Evolutionary conservation across 1,140 invertebrate genomes (phyloP).

Genomic region (Tigriopus japonicus): DNA sequence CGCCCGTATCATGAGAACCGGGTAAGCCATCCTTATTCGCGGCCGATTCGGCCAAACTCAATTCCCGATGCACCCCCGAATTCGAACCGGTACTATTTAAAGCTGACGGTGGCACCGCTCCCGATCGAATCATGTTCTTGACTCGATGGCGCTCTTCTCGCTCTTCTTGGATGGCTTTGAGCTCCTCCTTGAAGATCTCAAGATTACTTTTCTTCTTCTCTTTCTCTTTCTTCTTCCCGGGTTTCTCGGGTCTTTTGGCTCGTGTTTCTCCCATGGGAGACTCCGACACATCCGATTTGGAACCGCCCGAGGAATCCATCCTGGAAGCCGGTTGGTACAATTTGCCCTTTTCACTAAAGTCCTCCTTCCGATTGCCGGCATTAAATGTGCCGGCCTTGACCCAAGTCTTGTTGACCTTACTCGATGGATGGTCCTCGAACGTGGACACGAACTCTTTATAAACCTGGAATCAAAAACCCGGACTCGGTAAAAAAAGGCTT

Average conservation of each 20-base stretch:
- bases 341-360: slow-evolving; percentile 34
- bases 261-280: not conserved
- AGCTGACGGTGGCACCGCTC: slow-evolving; percentile 21
- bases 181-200: slow-evolving; percentile 87
- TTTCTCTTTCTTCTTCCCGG: slow-evolving; percentile 53
- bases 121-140: slow-evolving; percentile 31
- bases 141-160: slow-evolving; percentile 71
- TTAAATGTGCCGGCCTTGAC: slow-evolving; percentile 91
- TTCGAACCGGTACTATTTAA: slow-evolving; percentile 18
- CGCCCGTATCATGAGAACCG: slow-evolving; percentile 47
- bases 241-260: slow-evolving; percentile 32
- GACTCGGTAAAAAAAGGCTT: too few species aligned
- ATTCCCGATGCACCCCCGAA: slow-evolving; percentile 15
- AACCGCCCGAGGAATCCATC: not conserved
- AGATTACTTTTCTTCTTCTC: slow-evolving; percentile 93
- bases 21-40: slow-evolving; percentile 3
- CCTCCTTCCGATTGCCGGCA: slow-evolving; percentile 48
- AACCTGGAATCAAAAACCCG: too few species aligned
- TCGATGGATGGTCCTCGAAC: slow-evolving; percentile 67
- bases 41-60: slow-evolving; percentile 12
- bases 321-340: slow-evolving; percentile 72
- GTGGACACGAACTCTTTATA: slow-evolving; percentile 94
- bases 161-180: slow-evolving; percentile 87
- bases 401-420: slow-evolving; percentile 69
- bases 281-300: not conserved